phyloP scores from a whole-genome alignment of 2,888 invertebrate species.

The Acleris emargana region DNA sequence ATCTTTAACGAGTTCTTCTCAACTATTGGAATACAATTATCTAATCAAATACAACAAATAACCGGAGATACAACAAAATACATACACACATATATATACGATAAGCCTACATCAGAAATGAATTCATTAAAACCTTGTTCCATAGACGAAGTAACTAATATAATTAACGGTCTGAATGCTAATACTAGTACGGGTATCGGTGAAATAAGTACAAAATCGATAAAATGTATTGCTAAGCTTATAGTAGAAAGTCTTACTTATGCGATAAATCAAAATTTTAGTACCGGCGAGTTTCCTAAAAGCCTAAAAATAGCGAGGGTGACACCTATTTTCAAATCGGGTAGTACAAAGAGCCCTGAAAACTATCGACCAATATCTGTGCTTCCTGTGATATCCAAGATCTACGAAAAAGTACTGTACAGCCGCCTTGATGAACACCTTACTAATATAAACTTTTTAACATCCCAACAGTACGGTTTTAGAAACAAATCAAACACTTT shows the following conservation, averaged over 20 bases:
- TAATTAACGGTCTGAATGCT: neutral
- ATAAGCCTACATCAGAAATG: neutral
- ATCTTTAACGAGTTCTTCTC: neutral
- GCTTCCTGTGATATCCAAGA: too few relatives aligned
- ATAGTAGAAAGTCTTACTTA: neutral
- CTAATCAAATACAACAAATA: neutral
- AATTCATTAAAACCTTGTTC: neutral
- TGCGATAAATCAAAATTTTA: neutral
- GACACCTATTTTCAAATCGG: neutral
- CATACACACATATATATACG: neutral
- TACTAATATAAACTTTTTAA: too few relatives aligned
- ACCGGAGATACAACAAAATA: neutral
- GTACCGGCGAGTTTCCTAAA: neutral
- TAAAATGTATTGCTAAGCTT: neutral
- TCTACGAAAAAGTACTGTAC: too few relatives aligned
- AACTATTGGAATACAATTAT: neutral
- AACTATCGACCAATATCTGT: neutral
- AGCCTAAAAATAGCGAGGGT: neutral
- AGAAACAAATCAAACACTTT: too few relatives aligned
- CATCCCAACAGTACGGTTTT: too few relatives aligned
- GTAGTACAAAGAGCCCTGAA: neutral
- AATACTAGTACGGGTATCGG: neutral
- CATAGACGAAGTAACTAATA: neutral
- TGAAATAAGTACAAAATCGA: neutral
- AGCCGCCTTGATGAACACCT: too few relatives aligned